Evolutionary conservation across 2,797 vertebrate genomes (phyloP), one percentile per base, ranked within the genome.

Genomic region (Delichon dasypus): DNA sequence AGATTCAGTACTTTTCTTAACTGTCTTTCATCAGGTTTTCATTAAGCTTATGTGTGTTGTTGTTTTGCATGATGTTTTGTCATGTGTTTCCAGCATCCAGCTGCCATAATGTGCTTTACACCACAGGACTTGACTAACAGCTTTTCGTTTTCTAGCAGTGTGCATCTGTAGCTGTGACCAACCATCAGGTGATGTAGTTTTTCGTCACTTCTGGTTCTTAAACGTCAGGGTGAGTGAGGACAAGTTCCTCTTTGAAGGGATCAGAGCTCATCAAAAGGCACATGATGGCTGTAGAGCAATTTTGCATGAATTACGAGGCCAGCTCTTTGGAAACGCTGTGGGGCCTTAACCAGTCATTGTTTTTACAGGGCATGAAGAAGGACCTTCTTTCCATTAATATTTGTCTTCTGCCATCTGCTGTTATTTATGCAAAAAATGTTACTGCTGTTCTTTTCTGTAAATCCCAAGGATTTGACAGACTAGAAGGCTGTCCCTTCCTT

Each of bases 1-100:
- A 79, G 29, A 26, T 85, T 79, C 42, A 17, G 55, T 76, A 45
- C 55, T 54, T 78, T 65, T 77, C 58, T 60, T 4, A 60, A 48
- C 30, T 86, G 66, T 45, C 85, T 91, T 91, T 97, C 82, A 75
- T 92, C 76, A 88, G 64, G 67, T 77, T 94, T 94, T 91, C 74
- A 94, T 96, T 96, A 93, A 67, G 76, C 45, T 81, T 88, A 50
- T 54, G 42, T 83, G 45, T 27, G 2, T 91, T 80, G 54, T 61
- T 89, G 57, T 77, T 94, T 86, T 74, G 85, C 2, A 7, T 89
- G 68, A 36, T 72, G 47, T 89, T 89, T 94, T 84, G 65, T 68
- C 88, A 8, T 53, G 29, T 19, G 14, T 80, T 90, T 81, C 57
- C 62, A 80, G 68, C 75, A 65, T 73, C 62, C 68, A 89, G 57